Evolutionary conservation across 2,888 invertebrate species (phyloP), one percentile per base, ranked within the genome.

Genomic region (Oscheius myriophilus): DNA sequence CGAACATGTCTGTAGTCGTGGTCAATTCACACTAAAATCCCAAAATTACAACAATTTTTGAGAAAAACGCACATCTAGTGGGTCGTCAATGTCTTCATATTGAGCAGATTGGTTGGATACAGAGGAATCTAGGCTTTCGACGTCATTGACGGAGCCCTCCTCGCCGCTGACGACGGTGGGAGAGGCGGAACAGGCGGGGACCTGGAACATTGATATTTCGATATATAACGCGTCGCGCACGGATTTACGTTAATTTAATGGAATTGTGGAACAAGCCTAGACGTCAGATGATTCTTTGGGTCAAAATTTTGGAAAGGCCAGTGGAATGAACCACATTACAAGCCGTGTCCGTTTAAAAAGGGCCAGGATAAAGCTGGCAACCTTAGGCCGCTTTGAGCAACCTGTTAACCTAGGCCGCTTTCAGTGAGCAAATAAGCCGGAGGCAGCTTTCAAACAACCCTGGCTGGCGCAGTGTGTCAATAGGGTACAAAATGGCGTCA

Each of bases 81-180:
- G 77, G 62, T 81, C 80, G 62, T 84, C 83, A 65, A 84, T 84
- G 49, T 83, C 82, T 49, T 83, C 82, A 55, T 78, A 84, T 18
- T 78, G 79, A 1, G 74, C 78, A 7, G 79, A 80, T 26, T 75
- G 72, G 41, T 73, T 75, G 25, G 78, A 79, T 39, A 75, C 67
- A 11, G 75, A 71, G 0, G 79, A 79, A 52, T 75, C 75, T 11
- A 80, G 61, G 63, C 78, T 78, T 42, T 76, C 76, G 16, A 70
- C 79, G 39, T 80, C 80, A 21, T 75, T 72, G 11, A 76, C 71
- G 6, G 78, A 78, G 23, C 71, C 75, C 62, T 76, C 75, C 55
- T 78, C 78, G 16, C 73, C 71, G 25, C 75, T 74, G 21, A 74
- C 43, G 26, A 75, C 73, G 1, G 72, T 58, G 0, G 76, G 76